phyloP scores from a whole-genome alignment of 2,113 vertebrate species.

The Numida meleagris region DNA sequence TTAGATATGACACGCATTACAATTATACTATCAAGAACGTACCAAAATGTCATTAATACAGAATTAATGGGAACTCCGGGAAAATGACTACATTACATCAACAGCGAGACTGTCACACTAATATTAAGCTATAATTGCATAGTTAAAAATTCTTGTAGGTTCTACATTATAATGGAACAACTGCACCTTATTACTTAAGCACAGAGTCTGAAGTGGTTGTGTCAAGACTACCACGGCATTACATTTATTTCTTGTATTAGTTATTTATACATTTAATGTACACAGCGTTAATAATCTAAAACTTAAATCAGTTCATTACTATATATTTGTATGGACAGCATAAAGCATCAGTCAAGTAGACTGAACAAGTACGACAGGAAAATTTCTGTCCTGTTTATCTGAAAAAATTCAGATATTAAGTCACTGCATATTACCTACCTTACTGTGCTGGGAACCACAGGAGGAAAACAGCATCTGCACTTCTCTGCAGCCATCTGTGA shows the following conservation, averaged over 20 bases:
- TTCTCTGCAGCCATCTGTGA: neutral
- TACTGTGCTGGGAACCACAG: neutral
- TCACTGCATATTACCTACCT: neutral
- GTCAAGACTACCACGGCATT: neutral
- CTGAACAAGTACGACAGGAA: neutral
- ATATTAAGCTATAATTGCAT: neutral
- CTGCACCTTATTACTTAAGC: neutral
- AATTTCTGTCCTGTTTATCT: neutral
- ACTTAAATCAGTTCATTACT: neutral
- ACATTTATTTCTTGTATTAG: neutral
- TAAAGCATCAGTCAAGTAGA: neutral
- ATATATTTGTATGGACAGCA: too few species aligned
- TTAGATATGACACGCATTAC: neutral
- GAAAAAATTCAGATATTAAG: neutral
- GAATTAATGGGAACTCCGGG: neutral
- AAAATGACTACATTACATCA: neutral
- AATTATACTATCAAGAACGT: neutral
- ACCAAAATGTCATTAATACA: slow-evolving; percentile 32
- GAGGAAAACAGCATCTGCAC: neutral
- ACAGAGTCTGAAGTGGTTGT: neutral
- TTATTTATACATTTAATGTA: neutral
- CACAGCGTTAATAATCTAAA: neutral
- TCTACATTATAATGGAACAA: neutral
- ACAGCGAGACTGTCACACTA: neutral
- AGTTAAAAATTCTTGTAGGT: neutral